Percentiles rank a stretch among this genome's conserved stretches.
phyloP scores from a whole-genome alignment of 2,888 invertebrate genomes.

The Vanessa cardui region DNA sequence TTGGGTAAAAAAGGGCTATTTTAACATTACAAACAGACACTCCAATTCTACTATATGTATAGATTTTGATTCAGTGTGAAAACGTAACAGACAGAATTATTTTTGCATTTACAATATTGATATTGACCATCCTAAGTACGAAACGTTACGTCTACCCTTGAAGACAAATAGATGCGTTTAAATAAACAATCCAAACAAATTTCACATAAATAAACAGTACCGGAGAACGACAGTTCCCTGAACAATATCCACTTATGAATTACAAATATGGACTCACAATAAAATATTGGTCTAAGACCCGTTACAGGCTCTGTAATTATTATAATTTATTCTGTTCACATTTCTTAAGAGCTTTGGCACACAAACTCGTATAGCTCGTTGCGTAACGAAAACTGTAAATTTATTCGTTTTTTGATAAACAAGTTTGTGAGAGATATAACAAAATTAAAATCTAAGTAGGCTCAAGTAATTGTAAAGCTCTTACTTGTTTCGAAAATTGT shows the following conservation, averaged over 20 bases:
- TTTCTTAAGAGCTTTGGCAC: constrained; percentile 60
- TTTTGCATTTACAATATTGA: too few relatives aligned
- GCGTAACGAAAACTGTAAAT: constrained; percentile 21
- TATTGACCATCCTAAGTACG: too few relatives aligned
- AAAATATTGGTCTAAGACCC: constrained; percentile 41
- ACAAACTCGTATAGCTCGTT: constrained; percentile 34
- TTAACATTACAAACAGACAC: too few relatives aligned
- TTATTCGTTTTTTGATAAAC: constrained; percentile 21
- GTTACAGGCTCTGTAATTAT: constrained; percentile 54
- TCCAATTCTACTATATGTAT: too few relatives aligned
- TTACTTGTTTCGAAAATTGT: too few relatives aligned
- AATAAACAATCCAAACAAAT: constrained; percentile 42
- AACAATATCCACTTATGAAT: constrained; percentile 47
- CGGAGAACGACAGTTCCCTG: constrained; percentile 42
- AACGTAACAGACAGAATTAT: too few relatives aligned
- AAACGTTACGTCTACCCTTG: too few relatives aligned
- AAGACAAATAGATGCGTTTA: constrained; percentile 22
- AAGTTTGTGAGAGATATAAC: not conserved
- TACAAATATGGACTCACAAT: constrained; percentile 42
- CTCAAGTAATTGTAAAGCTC: too few relatives aligned
- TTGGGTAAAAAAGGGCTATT: too few relatives aligned
- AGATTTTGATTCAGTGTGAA: too few relatives aligned
- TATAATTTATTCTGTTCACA: constrained; percentile 68
- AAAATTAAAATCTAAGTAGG: too few relatives aligned
- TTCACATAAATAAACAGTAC: constrained; percentile 43